Evolutionary conservation across 1,140 invertebrate species (phyloP), one percentile per base, ranked within the genome.

Genomic region (Drosophila insularis): DNA sequence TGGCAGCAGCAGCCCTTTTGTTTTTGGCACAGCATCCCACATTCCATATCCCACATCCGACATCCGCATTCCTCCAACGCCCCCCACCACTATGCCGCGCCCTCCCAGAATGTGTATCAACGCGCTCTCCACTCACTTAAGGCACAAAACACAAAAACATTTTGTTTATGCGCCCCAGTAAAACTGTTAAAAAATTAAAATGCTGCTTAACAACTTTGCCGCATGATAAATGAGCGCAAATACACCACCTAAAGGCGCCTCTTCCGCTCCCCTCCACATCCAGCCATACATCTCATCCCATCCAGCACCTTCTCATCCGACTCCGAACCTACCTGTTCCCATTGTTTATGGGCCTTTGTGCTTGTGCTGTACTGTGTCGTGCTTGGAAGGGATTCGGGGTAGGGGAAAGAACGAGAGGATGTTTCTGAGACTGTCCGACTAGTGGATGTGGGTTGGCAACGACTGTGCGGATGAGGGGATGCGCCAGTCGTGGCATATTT

Each of bases 141-240:
- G 73, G 21, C n/a, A 23, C 2, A 61, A 39, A 19, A 27, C 27
- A 76, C 67, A 72, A 70, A 81, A 87, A 81, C 80, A 82, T 81
- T 82, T 86, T 76, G 71, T 68, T 85, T 63, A 74, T 84, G 73
- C 73, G 78, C 66, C 66, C 64, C 78, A 77, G 69, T 62, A 81
- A 87, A 87, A 87, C 82, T 78, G 81, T 86, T 86, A 75, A 86
- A 87, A 86, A 87, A 86, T 87, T 82, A 86, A 86, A 87, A 86
- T 89, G 72, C 72, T 86, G 84, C 79, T 86, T 82, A 87, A 86
- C 82, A 86, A 86, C 71, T 89, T 86, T 82, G 69, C 69, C 67
- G 79, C 79, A 82, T 86, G 82, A 86, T 86, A 86, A 86, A 86
- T 87, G 84, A 89, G 82, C 71, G 65, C 68, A 78, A 75, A 78